phyloP scores from a whole-genome alignment of 1,140 invertebrate species.

The Vanessa atalanta region DNA sequence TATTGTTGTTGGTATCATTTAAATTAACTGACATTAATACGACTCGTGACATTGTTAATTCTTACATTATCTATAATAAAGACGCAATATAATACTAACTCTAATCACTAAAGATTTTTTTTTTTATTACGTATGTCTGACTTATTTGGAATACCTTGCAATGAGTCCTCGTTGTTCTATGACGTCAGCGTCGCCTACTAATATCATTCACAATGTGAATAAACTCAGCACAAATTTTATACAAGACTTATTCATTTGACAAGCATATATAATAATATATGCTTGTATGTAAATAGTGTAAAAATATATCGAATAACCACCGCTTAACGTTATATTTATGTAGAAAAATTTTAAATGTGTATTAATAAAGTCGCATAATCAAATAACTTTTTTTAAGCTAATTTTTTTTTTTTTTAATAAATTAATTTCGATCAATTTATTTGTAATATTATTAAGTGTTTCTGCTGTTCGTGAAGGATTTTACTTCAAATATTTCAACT shows the following conservation, averaged over 20 bases:
- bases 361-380: slow-evolving; percentile 4
- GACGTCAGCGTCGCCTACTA: no score
- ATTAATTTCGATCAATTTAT: background rate
- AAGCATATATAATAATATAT: background rate
- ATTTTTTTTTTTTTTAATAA: background rate
- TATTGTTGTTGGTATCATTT: background rate
- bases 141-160: no score
- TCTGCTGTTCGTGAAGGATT: background rate
- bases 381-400: background rate
- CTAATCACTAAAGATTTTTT: no score
- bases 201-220: no score
- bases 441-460: background rate
- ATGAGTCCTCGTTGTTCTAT: no score
- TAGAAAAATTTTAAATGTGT: background rate
- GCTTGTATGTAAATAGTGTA: background rate
- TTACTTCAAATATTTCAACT: no score
- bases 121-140: no score
- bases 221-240: no score
- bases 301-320: slow-evolving; percentile 2
- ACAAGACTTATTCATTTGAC: background rate
- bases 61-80: no score
- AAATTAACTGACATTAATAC: background rate
- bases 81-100: no score
- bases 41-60: no score
- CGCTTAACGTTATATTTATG: background rate